Evolutionary conservation across 1,140 invertebrate species (phyloP), one percentile per base, ranked within the genome.

Genomic region (Medauroidea extradentata): DNA sequence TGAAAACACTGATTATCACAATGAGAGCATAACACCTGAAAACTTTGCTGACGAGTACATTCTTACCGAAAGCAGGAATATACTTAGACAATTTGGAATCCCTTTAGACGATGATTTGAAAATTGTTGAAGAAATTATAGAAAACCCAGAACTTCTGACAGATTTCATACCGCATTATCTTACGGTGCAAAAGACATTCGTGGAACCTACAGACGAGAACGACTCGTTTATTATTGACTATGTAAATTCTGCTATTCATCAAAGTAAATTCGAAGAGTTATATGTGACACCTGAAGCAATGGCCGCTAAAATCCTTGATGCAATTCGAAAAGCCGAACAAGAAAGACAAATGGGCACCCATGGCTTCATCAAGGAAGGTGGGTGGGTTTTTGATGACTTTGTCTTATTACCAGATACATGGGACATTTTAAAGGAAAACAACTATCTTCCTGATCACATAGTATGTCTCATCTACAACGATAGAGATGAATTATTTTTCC

Each of bases 351-450:
- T 68, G 60, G 9, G 61, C 61, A 39, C 66, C 57, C 63, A 64
- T 61, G 53, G 59, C 60, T 51, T 72, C 53, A 48, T 68, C 56
- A 14, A 56, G 53, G 77, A 75, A 63, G 75, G 76, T 14, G 79
- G 78, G 54, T 84, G 77, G 75, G 75, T 85, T 59, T 69, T 85
- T 24, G 81, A 84, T 68, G 80, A 75, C 3, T 78, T 84, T 71
- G 69, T 75, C 23, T 65, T 71, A 14, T 71, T 79, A 60, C 34
- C 69, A n/a, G 74, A 80, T 59, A 69, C 73, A 62, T 77, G 81
- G 71, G 65, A 67, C 53, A 69, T 67, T 54, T 63, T 84, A 5
- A 65, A 58, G 2, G 70, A 75, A 19, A 63, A 68, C 18, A 71
- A 75, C n/a, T 69, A 77, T 52, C 57, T 73, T 9, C 78, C 82